Percentiles rank a stretch among this genome's conserved stretches.
Evolutionary conservation across 1,140 invertebrate genomes (phyloP).

Genomic region (Caenorhabditis elegans): DNA sequence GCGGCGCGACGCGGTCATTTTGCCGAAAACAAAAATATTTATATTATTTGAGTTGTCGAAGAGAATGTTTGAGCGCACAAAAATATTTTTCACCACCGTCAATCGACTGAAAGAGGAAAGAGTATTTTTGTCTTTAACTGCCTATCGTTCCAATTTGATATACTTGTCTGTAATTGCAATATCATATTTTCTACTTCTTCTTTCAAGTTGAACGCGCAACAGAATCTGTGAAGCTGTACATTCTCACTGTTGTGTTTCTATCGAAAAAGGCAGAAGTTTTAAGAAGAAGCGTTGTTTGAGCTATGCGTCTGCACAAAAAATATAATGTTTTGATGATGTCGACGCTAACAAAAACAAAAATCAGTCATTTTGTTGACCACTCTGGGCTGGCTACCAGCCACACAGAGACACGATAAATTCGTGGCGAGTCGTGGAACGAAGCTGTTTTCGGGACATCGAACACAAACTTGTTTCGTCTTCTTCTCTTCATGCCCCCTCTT

Average conservation of each 20-base stretch:
- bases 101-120: not conserved
- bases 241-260: not conserved
- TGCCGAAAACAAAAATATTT: slow-evolving; percentile 31
- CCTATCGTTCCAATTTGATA: not conserved
- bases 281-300: not conserved
- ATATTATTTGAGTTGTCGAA: slow-evolving; percentile 24
- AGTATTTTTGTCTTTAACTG: slow-evolving; percentile 23
- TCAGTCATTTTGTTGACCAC: slow-evolving; percentile 28
- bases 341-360: slow-evolving; percentile 29
- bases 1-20: slow-evolving; percentile 24
- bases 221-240: not conserved
- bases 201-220: too few species aligned
- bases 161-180: not conserved
- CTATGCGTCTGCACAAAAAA: not conserved
- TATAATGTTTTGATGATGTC: slow-evolving; percentile 31
- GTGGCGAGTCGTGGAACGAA: slow-evolving; percentile 20
- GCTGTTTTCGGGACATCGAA: slow-evolving; percentile 28
- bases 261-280: not conserved
- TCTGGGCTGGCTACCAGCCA: slow-evolving; percentile 1
- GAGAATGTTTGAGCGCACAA: slow-evolving; percentile 28
- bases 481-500: not conserved
- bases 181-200: too few species aligned
- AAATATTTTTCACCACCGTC: slow-evolving; percentile 23
- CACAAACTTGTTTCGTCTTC: slow-evolving; percentile 29
- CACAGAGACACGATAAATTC: slow-evolving; percentile 25